Percentiles rank a stretch among this genome's conserved stretches.
Conservation (phyloP, 1,140 invertebrate genomes). For the Charaxes varanes region DNA sequence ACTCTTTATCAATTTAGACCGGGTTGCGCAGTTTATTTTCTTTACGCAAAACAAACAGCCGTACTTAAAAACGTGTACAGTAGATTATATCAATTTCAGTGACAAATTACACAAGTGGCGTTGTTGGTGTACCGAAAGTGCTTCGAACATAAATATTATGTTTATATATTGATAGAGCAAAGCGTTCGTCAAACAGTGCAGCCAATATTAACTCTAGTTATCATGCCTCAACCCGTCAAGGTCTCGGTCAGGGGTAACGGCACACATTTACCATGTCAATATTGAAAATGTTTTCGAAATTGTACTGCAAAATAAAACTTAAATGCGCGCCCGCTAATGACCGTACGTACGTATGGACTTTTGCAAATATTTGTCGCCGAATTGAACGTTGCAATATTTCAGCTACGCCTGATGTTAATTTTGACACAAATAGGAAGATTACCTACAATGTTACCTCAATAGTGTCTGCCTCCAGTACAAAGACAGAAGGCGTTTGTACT, state of each 20-base stretch:
- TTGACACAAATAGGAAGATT: no score
- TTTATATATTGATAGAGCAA: conserved; percentile 73
- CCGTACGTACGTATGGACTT: no score
- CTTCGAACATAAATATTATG: conserved; percentile 72
- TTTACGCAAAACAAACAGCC: conserved; percentile 1
- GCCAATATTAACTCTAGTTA: conserved; percentile 72
- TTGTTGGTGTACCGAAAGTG: conserved; percentile 54
- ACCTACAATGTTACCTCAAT: no score
- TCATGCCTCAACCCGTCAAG: conserved; percentile 54
- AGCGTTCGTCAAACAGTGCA: conserved; percentile 65
- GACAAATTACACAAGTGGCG: conserved; percentile 65
- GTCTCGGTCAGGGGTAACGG: conserved; percentile 49
- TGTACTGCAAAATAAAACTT: not conserved
- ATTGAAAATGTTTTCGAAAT: conserved; percentile 38
- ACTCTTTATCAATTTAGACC: no score
- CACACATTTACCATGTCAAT: conserved; percentile 52
- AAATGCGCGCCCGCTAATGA: conserved; percentile 1
- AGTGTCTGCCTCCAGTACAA: no score
- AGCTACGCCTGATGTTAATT: no score
- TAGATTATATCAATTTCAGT: conserved; percentile 18
- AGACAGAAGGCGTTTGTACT: no score
- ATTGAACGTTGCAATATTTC: no score
- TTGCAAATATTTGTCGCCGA: no score
- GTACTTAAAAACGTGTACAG: not conserved
- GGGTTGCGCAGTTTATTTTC: no score